Conservation (phyloP, 53 echinoderm and acorn worm species). For the Pentamera pediparva region DNA sequence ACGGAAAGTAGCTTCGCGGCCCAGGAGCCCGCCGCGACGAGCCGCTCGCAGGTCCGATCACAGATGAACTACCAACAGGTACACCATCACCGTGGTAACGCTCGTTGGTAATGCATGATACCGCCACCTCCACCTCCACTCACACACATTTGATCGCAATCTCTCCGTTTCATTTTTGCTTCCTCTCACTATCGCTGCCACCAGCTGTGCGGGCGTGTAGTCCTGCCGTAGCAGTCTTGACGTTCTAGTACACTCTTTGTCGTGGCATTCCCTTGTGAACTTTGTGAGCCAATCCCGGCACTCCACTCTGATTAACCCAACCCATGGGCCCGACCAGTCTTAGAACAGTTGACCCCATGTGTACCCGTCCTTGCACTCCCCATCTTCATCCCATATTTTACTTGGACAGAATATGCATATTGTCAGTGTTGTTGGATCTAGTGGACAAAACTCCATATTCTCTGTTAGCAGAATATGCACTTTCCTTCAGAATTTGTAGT, state of each 20-base stretch:
- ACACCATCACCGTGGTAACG: conserved; percentile 22
- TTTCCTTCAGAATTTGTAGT: background rate
- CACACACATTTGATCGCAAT: conserved; percentile 20
- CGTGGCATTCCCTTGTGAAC: no score
- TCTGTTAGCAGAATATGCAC: background rate
- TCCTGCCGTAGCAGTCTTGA: no score
- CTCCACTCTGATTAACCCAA: no score
- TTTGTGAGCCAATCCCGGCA: no score
- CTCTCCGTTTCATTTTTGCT: conserved; percentile 18
- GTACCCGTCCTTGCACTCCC: background rate
- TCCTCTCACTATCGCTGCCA: background rate
- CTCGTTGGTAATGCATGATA: conserved; percentile 40
- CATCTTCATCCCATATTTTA: background rate
- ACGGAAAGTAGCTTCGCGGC: conserved; percentile 59
- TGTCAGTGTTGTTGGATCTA: no score
- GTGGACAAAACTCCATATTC: no score
- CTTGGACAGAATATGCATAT: no score
- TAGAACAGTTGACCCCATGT: no score
- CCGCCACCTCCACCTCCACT: conserved; percentile 20
- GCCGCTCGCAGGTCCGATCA: conserved; percentile 76
- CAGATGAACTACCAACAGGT: conserved; percentile 93
- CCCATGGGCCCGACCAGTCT: no score
- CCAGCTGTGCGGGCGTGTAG: no score
- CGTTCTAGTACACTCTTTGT: no score
- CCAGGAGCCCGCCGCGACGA: conserved; percentile 69